phyloP scores from a whole-genome alignment of 2,888 invertebrate genomes.

The Ischnura elegans region DNA sequence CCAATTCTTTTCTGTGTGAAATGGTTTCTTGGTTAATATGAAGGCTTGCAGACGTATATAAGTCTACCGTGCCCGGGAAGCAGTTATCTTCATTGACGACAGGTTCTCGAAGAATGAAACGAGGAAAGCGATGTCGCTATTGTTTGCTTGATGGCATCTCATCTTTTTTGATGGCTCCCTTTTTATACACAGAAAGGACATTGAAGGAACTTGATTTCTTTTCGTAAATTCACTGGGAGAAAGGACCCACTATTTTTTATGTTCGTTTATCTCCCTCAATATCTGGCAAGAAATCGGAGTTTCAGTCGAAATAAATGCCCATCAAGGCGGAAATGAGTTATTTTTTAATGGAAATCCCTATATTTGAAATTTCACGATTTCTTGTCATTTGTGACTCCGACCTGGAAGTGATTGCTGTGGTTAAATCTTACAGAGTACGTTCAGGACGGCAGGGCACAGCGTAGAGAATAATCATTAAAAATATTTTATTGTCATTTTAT shows the following conservation, averaged over 20 bases:
- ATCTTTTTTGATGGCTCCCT: neutral
- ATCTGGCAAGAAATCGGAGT: neutral
- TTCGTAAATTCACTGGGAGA: neutral
- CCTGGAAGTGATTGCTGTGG: neutral
- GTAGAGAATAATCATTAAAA: too few relatives aligned
- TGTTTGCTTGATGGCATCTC: conserved; percentile 10
- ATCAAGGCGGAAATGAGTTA: neutral
- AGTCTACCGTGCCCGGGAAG: neutral
- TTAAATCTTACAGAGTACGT: neutral
- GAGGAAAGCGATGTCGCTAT: neutral
- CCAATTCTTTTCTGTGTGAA: neutral
- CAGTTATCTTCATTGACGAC: neutral
- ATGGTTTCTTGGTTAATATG: neutral
- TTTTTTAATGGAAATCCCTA: neutral
- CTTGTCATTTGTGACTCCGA: neutral
- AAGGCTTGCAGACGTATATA: neutral
- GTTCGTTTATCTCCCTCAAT: neutral
- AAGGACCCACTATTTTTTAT: too few relatives aligned
- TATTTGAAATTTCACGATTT: neutral
- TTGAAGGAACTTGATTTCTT: neutral
- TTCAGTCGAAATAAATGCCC: neutral
- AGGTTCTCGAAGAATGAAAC: neutral
- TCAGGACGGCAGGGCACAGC: too few relatives aligned
- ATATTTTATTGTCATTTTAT: too few relatives aligned
- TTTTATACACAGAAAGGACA: neutral